Base-by-base conservation (phyloP, 2,113 vertebrate genomes). In the Alligator mississippiensis region DNA sequence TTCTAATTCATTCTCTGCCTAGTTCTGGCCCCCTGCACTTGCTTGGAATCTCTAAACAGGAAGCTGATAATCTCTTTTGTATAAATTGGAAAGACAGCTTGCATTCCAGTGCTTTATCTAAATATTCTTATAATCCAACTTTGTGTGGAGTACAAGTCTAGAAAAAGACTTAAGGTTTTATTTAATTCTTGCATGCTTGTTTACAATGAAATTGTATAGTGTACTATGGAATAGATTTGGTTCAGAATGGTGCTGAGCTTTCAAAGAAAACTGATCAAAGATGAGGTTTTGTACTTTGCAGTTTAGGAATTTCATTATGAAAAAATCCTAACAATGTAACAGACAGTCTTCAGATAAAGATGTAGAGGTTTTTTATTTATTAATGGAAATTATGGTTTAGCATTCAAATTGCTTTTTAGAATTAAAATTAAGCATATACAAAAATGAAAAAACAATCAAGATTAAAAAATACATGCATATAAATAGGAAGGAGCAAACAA, bases 71-170 rank as follows among this genome's bases (percentile, higher is more conserved):
- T 62, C 86, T 92, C 1, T 77, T 87, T 93, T 96, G 87, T 88
- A 94, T 93, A 63, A 92, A 90, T 80, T 87, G 63, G 57, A 82
- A 92, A 80, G 84, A 84, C 70, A 5, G 55, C 82, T 92, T 86
- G 34, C 66, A 76, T 95, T 88, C 76, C 76, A 84, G 57, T 84
- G 90, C 76, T 94, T 95, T 70, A 93, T 95, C 93, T 96, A 22
- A 93, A 85, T 96, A 93, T 97, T 87, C 19, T 62, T 85, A 81
- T 95, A 96, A 96, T 93, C 93, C 9, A 5, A 81, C 94, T 96
- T 95, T 87, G 55, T 84, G 92, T 76, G 81, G 89, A 95, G 87
- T 94, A 91, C 86, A 85, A 89, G 77, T 72, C 93, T 92, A 81
- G 78, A 94, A 21, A 93, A 93, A 2, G 7, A 55, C 63, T 77